Evolutionary conservation across 2,113 vertebrate species (phyloP).

Genomic region (Anguilla rostrata): DNA sequence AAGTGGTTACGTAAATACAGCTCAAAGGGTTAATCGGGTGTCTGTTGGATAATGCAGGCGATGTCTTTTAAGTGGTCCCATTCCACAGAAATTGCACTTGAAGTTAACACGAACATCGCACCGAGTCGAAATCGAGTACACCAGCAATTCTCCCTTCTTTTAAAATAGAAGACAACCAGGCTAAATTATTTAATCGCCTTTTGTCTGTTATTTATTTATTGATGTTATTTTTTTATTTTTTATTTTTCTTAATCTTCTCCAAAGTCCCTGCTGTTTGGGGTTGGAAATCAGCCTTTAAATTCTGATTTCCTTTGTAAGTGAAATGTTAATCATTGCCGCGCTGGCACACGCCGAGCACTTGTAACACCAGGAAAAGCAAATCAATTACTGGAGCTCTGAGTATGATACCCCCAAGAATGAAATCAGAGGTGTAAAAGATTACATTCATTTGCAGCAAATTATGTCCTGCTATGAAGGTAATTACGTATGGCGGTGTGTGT

Average conservation of each 20-base stretch:
- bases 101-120: too few species aligned
- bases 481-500: conserved; percentile 14
- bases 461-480: conserved; percentile 29
- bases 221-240: too few species aligned
- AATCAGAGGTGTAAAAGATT: conserved; percentile 31
- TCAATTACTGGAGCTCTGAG: conserved; percentile 28
- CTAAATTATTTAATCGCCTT: background rate
- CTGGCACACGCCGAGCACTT: background rate
- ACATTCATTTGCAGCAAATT: conserved; percentile 24
- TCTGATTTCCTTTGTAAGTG: conserved; percentile 4
- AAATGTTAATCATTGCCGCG: conserved; percentile 25
- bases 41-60: too few species aligned
- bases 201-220: background rate
- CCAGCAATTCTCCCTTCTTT: background rate
- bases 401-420: conserved; percentile 21
- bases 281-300: background rate
- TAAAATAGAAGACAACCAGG: background rate
- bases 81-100: too few species aligned
- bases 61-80: too few species aligned
- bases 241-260: too few species aligned
- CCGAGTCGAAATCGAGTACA: too few species aligned
- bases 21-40: too few species aligned
- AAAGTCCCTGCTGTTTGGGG: background rate
- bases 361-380: conserved; percentile 22
- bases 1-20: too few species aligned